phyloP scores from a whole-genome alignment of 1,140 invertebrate genomes.

The Dufourea novaeangliae region DNA sequence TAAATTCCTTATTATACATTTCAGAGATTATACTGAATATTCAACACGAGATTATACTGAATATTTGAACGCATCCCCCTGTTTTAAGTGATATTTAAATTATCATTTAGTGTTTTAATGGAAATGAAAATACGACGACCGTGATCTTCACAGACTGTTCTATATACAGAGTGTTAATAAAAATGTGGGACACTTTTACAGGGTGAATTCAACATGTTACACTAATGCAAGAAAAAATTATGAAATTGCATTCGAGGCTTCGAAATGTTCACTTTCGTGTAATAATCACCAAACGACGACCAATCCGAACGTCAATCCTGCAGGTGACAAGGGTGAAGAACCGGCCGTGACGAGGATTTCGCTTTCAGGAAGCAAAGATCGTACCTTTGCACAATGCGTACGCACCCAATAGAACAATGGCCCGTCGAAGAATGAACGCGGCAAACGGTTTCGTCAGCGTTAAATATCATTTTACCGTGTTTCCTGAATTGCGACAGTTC shows the following conservation, averaged over 20 bases:
- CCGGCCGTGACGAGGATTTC: not conserved
- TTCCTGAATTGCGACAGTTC: slow-evolving; percentile 14
- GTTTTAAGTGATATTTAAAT: too few species aligned
- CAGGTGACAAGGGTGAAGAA: not conserved
- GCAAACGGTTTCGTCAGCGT: slow-evolving; percentile 5
- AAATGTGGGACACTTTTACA: too few species aligned
- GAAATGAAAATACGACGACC: too few species aligned
- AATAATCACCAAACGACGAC: not conserved
- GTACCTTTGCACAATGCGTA: not conserved
- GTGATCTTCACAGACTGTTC: too few species aligned
- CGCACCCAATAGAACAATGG: slow-evolving; percentile 21
- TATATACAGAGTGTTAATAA: too few species aligned
- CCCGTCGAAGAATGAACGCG: slow-evolving; percentile 4
- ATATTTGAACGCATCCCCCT: too few species aligned
- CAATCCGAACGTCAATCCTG: not conserved
- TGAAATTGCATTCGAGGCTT: too few species aligned
- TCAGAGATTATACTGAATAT: too few species aligned
- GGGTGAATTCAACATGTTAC: slow-evolving; percentile 33
- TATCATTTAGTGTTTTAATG: too few species aligned
- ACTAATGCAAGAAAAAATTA: too few species aligned
- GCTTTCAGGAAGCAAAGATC: not conserved
- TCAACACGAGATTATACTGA: too few species aligned
- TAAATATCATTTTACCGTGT: slow-evolving; percentile 17
- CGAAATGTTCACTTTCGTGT: not conserved
- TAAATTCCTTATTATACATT: too few species aligned